A percentile compares a stretch with the other conserved stretches of the same genome.
Conservation (phyloP, 2,888 invertebrate genomes). For the Drosophila testacea region DNA sequence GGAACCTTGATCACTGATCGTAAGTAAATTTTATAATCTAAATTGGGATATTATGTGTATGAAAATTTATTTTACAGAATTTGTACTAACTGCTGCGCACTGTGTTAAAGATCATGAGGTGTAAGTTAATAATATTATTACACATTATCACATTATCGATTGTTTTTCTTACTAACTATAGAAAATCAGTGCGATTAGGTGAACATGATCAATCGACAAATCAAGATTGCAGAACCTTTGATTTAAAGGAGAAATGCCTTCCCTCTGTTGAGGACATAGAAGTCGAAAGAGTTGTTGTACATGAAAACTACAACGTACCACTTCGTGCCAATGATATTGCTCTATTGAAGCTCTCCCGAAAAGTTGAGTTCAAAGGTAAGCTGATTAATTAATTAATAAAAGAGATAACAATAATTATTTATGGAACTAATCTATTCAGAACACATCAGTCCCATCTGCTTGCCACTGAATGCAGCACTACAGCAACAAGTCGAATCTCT, state of each 20-base stretch:
- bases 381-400: background rate
- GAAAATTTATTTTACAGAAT: constrained; percentile 2
- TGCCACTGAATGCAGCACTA: constrained; percentile 26
- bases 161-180: background rate
- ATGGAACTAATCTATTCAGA: constrained; percentile 3
- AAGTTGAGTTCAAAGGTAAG: constrained; percentile 22
- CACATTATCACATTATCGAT: background rate
- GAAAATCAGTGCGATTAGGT: constrained; percentile 19
- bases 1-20: constrained; percentile 31
- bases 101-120: background rate
- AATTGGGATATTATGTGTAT: no score
- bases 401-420: background rate
- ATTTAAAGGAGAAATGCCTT: background rate
- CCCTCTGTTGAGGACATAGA: constrained; percentile 6
- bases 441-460: constrained; percentile 30
- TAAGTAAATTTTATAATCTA: background rate
- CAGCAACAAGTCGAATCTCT: constrained; percentile 3
- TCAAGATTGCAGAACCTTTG: constrained; percentile 7
- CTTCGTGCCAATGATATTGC: constrained; percentile 19
- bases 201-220: constrained; percentile 10
- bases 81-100: constrained; percentile 30
- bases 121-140: constrained; percentile 16
- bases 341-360: constrained; percentile 17
- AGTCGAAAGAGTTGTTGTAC: constrained; percentile 3
- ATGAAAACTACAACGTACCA: background rate